A percentile compares a stretch with the other conserved stretches of the same genome.
These are phyloP conservation scores for Brachionus plicatilis DNA, from an alignment of 1,140 invertebrate species.

Conservation along the genomic window DNA sequence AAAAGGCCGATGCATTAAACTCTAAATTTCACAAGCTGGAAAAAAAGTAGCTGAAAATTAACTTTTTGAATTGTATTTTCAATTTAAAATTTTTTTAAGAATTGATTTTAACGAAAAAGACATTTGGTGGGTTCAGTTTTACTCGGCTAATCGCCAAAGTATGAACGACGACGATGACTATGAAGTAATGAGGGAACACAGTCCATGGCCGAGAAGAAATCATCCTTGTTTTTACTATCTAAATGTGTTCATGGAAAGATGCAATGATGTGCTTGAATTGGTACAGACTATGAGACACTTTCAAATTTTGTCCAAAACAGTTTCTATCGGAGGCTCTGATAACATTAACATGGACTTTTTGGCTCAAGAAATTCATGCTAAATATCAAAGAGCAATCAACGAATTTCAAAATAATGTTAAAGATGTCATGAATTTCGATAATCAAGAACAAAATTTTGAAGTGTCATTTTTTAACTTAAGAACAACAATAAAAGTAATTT, in stretches of 20 bases:
- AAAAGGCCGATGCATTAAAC: constrained; percentile 54
- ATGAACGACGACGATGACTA: constrained; percentile 46
- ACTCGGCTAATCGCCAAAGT: constrained; percentile 40
- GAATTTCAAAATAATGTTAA: constrained; percentile 43
- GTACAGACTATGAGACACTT: constrained; percentile 55
- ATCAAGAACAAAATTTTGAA: constrained; percentile 46
- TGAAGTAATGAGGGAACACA: constrained; percentile 51
- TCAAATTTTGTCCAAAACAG: constrained; percentile 51
- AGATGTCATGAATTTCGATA: constrained; percentile 36
- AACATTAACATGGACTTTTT: constrained; percentile 52
- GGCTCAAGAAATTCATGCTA: constrained; percentile 53
- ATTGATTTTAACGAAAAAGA: constrained; percentile 25
- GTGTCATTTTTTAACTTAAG: constrained; percentile 54
- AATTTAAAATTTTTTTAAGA: background rate
- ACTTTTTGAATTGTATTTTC: background rate
- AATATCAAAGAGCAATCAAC: constrained; percentile 49
- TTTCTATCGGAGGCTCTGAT: constrained; percentile 53
- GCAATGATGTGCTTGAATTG: constrained; percentile 55
- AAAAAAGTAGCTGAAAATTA: constrained; percentile 48
- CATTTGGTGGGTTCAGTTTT: constrained; percentile 39
- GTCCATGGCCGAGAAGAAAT: constrained; percentile 55
- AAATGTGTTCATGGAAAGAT: constrained; percentile 56
- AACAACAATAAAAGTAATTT: constrained; percentile 51
- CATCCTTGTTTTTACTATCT: constrained; percentile 52
- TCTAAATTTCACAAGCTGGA: constrained; percentile 53